Percentiles rank a stretch among this genome's conserved stretches.
Conservation (phyloP, 1,140 invertebrate species). For the Drosophila teissieri region DNA sequence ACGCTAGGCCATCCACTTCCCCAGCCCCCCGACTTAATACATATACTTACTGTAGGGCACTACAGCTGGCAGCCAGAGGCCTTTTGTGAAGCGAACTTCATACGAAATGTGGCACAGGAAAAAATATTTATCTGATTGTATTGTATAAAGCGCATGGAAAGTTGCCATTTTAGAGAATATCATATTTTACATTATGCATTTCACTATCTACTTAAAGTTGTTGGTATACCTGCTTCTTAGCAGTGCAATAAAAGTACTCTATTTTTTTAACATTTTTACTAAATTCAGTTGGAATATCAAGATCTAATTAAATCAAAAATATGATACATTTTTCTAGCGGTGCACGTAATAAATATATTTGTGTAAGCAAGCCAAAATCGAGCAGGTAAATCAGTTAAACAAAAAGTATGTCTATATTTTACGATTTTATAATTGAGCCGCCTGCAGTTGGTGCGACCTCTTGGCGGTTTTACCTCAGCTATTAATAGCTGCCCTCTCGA, state of each 20-base stretch:
- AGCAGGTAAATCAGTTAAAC: constrained; percentile 57
- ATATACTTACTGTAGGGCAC: constrained; percentile 37
- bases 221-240: no score
- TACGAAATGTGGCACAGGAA: constrained; percentile 13
- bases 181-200: no score
- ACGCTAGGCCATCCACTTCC: constrained; percentile 39
- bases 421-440: constrained; percentile 61
- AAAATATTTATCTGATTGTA: neutral
- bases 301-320: no score
- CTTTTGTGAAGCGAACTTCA: constrained; percentile 50
- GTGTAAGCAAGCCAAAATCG: constrained; percentile 42
- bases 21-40: constrained; percentile 1
- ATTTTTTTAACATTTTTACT: no score
- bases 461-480: constrained; percentile 59
- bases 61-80: constrained; percentile 49
- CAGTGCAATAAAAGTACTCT: no score
- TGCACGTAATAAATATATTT: constrained; percentile 16
- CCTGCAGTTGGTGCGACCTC: constrained; percentile 62
- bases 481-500: constrained; percentile 57
- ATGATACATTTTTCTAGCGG: neutral
- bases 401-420: constrained; percentile 58
- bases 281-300: no score
- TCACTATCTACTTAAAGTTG: no score
- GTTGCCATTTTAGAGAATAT: no score
- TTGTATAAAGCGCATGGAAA: neutral